Evolutionary conservation across 2,113 vertebrate species (phyloP).

Genomic region (Pterocles gutturalis): DNA sequence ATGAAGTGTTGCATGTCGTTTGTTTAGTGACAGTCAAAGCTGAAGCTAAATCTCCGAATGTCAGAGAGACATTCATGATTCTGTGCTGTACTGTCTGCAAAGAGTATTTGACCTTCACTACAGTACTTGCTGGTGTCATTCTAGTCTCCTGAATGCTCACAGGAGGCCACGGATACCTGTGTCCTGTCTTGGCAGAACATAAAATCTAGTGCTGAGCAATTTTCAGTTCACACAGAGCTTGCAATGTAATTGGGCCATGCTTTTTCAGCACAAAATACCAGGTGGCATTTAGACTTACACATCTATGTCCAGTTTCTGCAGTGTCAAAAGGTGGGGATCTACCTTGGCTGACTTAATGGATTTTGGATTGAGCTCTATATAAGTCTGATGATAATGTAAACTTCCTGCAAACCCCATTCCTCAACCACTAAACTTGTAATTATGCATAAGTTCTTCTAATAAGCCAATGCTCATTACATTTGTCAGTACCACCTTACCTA

Average conservation of each 20-base stretch:
- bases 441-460: not conserved
- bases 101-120: slow-evolving; percentile 55
- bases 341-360: not conserved
- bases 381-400: not conserved
- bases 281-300: not conserved
- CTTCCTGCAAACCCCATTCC: not conserved
- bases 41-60: slow-evolving; percentile 46
- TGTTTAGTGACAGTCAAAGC: slow-evolving; percentile 37
- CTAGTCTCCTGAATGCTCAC: slow-evolving; percentile 28
- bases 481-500: not conserved
- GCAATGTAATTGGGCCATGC: not conserved
- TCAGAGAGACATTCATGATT: slow-evolving; percentile 53
- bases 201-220: not conserved
- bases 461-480: not conserved
- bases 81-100: not conserved
- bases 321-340: not conserved
- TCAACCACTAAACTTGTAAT: not conserved
- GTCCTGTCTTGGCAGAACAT: slow-evolving; percentile 9
- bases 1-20: not conserved
- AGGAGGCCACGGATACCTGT: not conserved
- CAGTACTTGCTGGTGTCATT: slow-evolving; percentile 45
- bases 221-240: not conserved
- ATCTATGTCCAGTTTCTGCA: not conserved
- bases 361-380: not conserved
- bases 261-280: not conserved